Base-by-base conservation (phyloP, 2,797 vertebrate species). In the Sebastes kiyomatsui region DNA sequence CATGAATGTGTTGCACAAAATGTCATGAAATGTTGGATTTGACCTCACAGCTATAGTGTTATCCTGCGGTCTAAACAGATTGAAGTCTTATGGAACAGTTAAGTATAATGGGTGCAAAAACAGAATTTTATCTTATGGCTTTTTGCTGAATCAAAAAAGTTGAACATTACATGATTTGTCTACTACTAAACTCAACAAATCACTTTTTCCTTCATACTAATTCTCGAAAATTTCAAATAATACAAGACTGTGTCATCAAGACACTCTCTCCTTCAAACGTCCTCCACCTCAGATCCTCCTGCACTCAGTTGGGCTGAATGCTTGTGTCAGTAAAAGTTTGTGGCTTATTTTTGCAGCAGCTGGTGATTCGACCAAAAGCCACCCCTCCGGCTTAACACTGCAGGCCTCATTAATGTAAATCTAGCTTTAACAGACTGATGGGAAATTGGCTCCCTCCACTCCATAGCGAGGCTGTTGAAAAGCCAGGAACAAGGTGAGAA, bases 391-490 rank as follows among this genome's bases (percentile, higher is more conserved):
- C 90, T 94, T 88, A 85, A 86, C 81, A 85, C 85, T 54, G 77
- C 83, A 30, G 90, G 87, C 71, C 91, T 94, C 93, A 94, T 95
- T 95, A 94, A 95, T 95, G 94, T 93, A 95, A 94, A 94, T 94
- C 94, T 93, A 81, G 77, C 87, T 82, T 77, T 32, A 77, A 81
- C 84, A 72, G 89, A 88, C 87, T 82, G 88, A 81, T 79, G 81
- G 87, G 86, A 91, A 90, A 92, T 87, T 81, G 86, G 72, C 86
- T 91, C 70, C 80, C 54, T 91, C 67, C 67, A 25, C 64, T 72
- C 70, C 69, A 55, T 13, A 28, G 81, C 52, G 75, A 80, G 77
- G 79, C 70, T 81, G 82, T 54, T 72, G 69, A 76, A 88, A 80
- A 77, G 67, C 79, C 46, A 77, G 79, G 75, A 90, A 79, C 72